Conservation (phyloP, 2,888 invertebrate species). For the Trachelus stipa region DNA sequence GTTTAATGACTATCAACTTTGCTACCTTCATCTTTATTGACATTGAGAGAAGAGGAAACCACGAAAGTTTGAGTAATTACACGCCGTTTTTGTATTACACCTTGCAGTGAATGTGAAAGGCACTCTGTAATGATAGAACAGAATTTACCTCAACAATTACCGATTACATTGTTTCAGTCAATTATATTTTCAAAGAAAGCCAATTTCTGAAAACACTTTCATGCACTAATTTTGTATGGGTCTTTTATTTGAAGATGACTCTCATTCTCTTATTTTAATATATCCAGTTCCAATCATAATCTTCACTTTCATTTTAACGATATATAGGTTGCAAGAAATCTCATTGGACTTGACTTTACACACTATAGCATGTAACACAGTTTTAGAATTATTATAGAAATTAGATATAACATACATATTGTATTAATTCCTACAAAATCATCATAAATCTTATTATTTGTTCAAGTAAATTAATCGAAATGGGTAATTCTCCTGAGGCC, state of each 20-base stretch:
- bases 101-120: background rate
- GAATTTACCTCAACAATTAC: background rate
- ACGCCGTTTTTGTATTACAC: background rate
- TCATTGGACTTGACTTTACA: background rate
- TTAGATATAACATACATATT: background rate
- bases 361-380: background rate
- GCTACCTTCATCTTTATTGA: background rate
- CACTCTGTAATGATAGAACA: background rate
- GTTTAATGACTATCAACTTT: background rate
- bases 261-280: background rate
- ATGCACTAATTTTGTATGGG: background rate
- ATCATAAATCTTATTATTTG: background rate
- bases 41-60: background rate
- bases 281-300: background rate
- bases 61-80: background rate
- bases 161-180: background rate
- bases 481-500: too few species aligned
- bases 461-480: background rate
- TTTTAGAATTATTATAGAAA: background rate
- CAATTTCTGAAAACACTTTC: background rate
- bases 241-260: background rate
- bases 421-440: background rate
- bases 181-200: background rate
- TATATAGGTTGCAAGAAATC: background rate
- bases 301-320: background rate